These are phyloP conservation scores for Cotesia congregata DNA, from an alignment of 2,888 invertebrate genomes.

Conservation along the genomic window DNA sequence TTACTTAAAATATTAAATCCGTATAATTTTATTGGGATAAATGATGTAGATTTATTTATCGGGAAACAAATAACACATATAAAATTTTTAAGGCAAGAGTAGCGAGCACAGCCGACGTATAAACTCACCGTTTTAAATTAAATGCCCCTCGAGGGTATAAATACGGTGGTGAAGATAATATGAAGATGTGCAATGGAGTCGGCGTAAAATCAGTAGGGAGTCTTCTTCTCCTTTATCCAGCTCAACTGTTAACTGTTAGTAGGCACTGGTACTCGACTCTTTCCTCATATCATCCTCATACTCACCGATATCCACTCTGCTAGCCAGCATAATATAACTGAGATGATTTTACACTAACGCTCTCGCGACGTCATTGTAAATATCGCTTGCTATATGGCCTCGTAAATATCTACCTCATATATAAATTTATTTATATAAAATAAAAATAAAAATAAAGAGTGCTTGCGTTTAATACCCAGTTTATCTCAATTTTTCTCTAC, in stretches of 20 bases:
- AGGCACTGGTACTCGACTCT: neutral
- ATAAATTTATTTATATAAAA: slow-evolving; percentile 2
- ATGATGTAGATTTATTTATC: neutral
- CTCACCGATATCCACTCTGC: no score
- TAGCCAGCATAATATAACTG: slow-evolving; percentile 10
- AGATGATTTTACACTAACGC: slow-evolving; percentile 48
- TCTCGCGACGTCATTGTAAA: slow-evolving; percentile 65
- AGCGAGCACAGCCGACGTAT: neutral
- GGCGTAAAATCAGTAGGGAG: slow-evolving; percentile 67
- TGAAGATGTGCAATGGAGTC: slow-evolving; percentile 56
- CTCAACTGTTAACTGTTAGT: slow-evolving; percentile 39
- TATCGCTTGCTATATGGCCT: slow-evolving; percentile 66
- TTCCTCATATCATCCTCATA: neutral
- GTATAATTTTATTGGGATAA: neutral
- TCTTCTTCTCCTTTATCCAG: slow-evolving; percentile 53
- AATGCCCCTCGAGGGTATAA: slow-evolving; percentile 55
- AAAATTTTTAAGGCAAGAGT: neutral
- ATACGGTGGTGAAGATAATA: slow-evolving; percentile 59
- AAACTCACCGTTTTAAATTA: slow-evolving; percentile 37
- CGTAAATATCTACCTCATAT: slow-evolving; percentile 55
- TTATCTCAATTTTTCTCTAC: neutral
- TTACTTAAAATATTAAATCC: neutral
- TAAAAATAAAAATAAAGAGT: slow-evolving; percentile 50
- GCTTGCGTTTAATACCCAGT: slow-evolving; percentile 5
- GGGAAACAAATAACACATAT: neutral